A percentile compares a stretch with the other conserved stretches of the same genome.
Conservation (phyloP, 2,888 invertebrate species). For the Germaria angustata region DNA sequence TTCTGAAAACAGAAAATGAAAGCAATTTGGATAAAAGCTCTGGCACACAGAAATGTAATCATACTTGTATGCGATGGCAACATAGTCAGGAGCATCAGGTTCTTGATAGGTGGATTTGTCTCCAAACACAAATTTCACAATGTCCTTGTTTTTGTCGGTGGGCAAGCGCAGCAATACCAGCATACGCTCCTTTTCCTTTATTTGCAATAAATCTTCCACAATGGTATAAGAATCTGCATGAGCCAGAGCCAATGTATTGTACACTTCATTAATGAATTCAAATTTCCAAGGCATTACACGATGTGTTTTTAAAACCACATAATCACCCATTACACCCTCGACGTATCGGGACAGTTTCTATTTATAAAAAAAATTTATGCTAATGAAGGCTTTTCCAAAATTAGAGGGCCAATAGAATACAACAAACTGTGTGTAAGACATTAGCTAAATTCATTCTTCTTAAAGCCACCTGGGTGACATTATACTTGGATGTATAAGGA, state of each 20-base stretch:
- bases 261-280: conserved; percentile 78
- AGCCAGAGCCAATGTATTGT: conserved; percentile 76
- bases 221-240: conserved; percentile 74
- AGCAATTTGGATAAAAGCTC: background rate
- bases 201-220: conserved; percentile 56
- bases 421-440: too few relatives aligned
- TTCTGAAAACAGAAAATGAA: conserved; percentile 64
- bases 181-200: conserved; percentile 58
- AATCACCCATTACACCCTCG: conserved; percentile 76
- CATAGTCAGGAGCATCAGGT: conserved; percentile 70
- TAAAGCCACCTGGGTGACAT: too few relatives aligned
- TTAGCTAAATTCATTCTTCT: too few relatives aligned
- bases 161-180: conserved; percentile 69
- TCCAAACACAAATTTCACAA: conserved; percentile 73
- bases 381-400: too few relatives aligned
- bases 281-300: conserved; percentile 79
- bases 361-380: background rate
- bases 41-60: too few relatives aligned
- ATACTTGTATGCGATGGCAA: conserved; percentile 72
- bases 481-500: too few relatives aligned
- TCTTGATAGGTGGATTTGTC: conserved; percentile 72
- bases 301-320: conserved; percentile 75
- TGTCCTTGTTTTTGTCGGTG: conserved; percentile 71
- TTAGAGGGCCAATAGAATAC: too few relatives aligned
- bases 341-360: conserved; percentile 74